phyloP scores from a whole-genome alignment of 2,113 vertebrate species.

The Charina bottae region DNA sequence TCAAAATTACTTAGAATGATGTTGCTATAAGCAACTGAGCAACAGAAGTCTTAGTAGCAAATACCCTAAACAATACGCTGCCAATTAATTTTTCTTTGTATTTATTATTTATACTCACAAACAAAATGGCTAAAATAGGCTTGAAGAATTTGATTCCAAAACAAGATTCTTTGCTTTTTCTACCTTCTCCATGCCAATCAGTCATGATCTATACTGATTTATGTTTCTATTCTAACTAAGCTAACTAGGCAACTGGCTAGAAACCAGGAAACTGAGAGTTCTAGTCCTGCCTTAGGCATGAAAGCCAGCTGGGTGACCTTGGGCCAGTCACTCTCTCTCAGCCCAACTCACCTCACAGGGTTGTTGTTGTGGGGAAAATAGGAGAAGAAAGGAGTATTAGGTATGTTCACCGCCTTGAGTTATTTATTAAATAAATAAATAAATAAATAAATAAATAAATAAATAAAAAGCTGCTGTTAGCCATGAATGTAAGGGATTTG shows the following conservation, averaged over 20 bases:
- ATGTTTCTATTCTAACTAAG: not conserved
- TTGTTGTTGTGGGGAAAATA: too few species aligned
- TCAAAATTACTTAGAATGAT: not conserved
- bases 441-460: too few species aligned
- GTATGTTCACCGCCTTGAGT: too few species aligned
- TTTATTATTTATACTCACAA: not conserved
- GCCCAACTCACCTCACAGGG: too few species aligned
- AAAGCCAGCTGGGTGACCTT: too few species aligned
- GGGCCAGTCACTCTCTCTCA: too few species aligned
- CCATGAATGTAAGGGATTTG: not conserved
- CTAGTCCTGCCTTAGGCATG: too few species aligned
- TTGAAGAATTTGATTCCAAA: not conserved
- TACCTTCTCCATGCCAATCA: not conserved
- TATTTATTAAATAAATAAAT: too few species aligned
- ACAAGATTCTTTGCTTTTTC: not conserved
- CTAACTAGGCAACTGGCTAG: too few species aligned
- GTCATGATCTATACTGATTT: not conserved
- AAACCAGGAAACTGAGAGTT: too few species aligned
- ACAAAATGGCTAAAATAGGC: not conserved
- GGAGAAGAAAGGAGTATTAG: too few species aligned
- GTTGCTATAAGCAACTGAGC: slow-evolving; percentile 6
- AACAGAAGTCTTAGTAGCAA: not conserved
- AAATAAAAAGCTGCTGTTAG: too few species aligned
- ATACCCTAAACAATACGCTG: not conserved
- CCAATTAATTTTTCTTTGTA: not conserved